Base-by-base conservation (phyloP, 2,113 vertebrate species). In the Tachycineta bicolor region DNA sequence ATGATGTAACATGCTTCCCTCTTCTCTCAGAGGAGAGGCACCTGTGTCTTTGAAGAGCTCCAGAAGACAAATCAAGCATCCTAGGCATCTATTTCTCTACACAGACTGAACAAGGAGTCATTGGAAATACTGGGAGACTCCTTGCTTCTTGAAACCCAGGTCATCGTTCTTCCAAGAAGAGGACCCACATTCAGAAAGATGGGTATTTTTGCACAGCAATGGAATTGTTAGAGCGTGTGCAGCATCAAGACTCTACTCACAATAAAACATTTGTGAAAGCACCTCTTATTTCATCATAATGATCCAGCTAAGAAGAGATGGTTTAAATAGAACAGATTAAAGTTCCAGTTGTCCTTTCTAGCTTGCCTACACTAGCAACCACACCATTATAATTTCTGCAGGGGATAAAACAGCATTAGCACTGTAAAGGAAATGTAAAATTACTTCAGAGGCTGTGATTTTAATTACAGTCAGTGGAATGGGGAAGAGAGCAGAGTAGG, bases 401-500 rank as follows among this genome's bases (percentile, higher is more conserved):
- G 71, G 64, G 39, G 15, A 10, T 62, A 83, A 65, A 87, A 49
- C 50, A 91, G 19, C 22, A 65, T 90, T 91, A 89, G 5, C 28
- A 34, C 39, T 90, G 78, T 55, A 80, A 94, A 80, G 68, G 59
- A 91, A 96, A 80, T 52, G 22, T 74, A 69, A 96, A 95, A 89
- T 91, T 91, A 83, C 39, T 93, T 77, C 75, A 80, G 75, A 90
- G 94, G 64, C 65, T 93, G 83, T 91, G 47, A 91, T 90, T 94
- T 92, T 88, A 97, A 89, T 89, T 65, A 21, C 49, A 69, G 79
- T 44, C 84, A 90, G 80, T 88, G 83, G 77, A 93, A 90, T 83
- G 33, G 68, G 70, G 77, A 96, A 89, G 79, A 60, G 22, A 50
- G 92, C 68, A 89, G 85, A 92, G 91, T 92, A 96, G 91, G 95